Conservation (phyloP, 2,113 vertebrate species). For the Gnathonemus echidnorhynchus region DNA sequence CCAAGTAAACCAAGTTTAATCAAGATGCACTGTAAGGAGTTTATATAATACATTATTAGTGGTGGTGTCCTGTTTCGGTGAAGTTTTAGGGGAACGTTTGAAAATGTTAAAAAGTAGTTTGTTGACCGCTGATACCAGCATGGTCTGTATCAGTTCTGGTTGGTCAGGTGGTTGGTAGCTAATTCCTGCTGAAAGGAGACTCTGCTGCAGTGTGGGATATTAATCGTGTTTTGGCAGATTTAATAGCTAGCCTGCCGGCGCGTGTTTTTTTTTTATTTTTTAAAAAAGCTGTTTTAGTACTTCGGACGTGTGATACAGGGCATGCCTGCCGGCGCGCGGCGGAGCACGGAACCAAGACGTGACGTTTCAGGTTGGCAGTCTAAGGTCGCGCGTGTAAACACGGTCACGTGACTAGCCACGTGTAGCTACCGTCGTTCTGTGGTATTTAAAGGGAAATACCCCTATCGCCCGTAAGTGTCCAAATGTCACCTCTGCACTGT, state of each 20-base stretch:
- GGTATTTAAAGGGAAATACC: not conserved
- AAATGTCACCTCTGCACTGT: not conserved
- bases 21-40: not conserved
- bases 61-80: not conserved
- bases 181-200: not conserved
- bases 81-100: not conserved
- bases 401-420: constrained; percentile 50
- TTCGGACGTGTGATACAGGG: not conserved
- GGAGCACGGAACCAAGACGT: not conserved
- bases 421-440: constrained; percentile 23
- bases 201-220: not conserved
- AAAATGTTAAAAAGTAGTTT: not conserved
- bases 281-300: not conserved
- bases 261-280: too few species aligned
- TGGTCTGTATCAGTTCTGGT: not conserved
- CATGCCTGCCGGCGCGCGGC: not conserved
- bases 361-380: not conserved
- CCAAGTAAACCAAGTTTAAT: not conserved
- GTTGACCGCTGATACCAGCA: not conserved
- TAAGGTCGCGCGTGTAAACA: constrained; percentile 53
- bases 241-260: not conserved
- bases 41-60: not conserved
- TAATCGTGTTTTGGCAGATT: not conserved
- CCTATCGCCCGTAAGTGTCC: too few species aligned
- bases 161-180: not conserved